phyloP scores from a whole-genome alignment of 2,888 invertebrate species.

The Galerucella calmariensis region DNA sequence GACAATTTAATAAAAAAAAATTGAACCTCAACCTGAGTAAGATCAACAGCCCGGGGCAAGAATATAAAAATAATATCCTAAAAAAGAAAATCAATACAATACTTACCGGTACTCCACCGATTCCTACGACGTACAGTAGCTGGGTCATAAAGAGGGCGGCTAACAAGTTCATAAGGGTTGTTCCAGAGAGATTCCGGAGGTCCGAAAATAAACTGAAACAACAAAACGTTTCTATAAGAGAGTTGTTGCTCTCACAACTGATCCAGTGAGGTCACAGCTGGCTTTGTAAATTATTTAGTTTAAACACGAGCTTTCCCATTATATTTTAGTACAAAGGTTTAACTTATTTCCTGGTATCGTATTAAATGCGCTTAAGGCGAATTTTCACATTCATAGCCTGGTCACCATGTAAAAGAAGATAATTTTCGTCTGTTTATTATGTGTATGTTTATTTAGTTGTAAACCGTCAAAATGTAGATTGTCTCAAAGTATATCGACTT shows the following conservation, averaged over 20 bases:
- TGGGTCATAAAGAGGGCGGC: conserved; percentile 76
- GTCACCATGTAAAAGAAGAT: no score
- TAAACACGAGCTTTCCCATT: not conserved
- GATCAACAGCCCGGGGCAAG: no score
- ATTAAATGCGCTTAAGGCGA: no score
- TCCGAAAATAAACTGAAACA: conserved; percentile 75
- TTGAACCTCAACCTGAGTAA: no score
- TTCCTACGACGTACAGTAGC: conserved; percentile 74
- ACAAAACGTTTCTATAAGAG: conserved; percentile 38
- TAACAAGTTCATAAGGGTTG: conserved; percentile 74
- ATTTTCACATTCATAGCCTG: no score
- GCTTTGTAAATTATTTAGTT: conserved; percentile 9
- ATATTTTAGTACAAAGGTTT: not conserved
- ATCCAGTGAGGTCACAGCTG: not conserved
- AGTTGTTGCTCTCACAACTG: conserved; percentile 4
- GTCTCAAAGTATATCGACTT: no score
- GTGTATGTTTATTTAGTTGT: no score
- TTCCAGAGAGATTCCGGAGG: conserved; percentile 73
- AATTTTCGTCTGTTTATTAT: no score
- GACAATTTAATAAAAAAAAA: no score
- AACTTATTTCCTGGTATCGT: not conserved
- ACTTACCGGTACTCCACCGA: conserved; percentile 75
- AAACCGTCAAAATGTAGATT: no score
- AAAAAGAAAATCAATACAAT: no score
- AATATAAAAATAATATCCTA: no score